Percentiles rank a stretch among this genome's conserved stretches.
phyloP scores from a whole-genome alignment of 1,140 invertebrate species.

The Solen grandis region DNA sequence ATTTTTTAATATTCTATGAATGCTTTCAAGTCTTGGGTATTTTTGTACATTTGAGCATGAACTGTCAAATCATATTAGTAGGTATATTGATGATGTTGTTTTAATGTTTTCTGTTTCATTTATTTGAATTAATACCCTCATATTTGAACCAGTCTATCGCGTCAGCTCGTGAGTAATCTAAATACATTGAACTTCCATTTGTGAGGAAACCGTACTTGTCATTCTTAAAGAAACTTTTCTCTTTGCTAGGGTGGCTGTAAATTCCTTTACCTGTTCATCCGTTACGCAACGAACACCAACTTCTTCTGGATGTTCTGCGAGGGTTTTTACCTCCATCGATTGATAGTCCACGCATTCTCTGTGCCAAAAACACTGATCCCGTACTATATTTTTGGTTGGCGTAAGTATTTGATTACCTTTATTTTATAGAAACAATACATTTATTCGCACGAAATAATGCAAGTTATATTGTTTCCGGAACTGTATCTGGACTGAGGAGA shows the following conservation, averaged over 20 bases:
- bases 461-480: neutral
- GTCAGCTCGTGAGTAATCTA: too few relatives aligned
- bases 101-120: too few relatives aligned
- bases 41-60: too few relatives aligned
- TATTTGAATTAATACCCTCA: too few relatives aligned
- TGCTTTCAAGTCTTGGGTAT: too few relatives aligned
- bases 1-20: too few relatives aligned
- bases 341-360: conserved; percentile 83
- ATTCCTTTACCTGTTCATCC: conserved; percentile 73
- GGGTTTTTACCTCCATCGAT: conserved; percentile 83
- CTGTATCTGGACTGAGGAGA: neutral
- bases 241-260: conserved; percentile 74
- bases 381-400: conserved; percentile 82
- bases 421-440: neutral
- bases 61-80: too few relatives aligned
- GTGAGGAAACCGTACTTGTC: too few relatives aligned
- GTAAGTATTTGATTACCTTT: conserved; percentile 66
- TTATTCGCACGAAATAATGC: neutral
- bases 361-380: conserved; percentile 82
- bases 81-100: too few relatives aligned
- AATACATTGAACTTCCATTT: too few relatives aligned
- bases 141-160: too few relatives aligned
- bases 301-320: conserved; percentile 84
- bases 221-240: too few relatives aligned
- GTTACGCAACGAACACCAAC: conserved; percentile 75